Conservation (phyloP, 2,797 vertebrate species). For the Gambelia wislizenii region DNA sequence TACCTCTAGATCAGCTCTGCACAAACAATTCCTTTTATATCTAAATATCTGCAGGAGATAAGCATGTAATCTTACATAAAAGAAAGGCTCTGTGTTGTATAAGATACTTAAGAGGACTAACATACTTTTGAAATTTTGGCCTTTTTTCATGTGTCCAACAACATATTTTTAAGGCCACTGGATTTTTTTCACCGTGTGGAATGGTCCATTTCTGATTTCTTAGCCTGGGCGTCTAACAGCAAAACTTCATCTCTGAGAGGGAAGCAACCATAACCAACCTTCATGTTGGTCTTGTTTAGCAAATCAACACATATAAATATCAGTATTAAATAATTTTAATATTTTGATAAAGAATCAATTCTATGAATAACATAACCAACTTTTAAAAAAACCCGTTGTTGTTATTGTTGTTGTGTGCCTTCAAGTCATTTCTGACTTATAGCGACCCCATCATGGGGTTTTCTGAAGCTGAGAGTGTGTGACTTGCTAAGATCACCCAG, state of each 20-base stretch:
- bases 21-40: conserved; percentile 13
- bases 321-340: too few species aligned
- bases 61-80: background rate
- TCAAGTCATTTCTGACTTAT: too few species aligned
- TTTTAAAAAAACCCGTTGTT: too few species aligned
- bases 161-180: background rate
- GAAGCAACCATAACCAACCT: background rate
- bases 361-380: too few species aligned
- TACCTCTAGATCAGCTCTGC: background rate
- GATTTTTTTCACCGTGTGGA: background rate
- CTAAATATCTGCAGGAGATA: conserved; percentile 17
- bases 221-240: background rate
- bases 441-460: too few species aligned
- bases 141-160: background rate
- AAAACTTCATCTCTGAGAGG: background rate
- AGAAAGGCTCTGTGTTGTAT: background rate
- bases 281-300: too few species aligned
- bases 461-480: too few species aligned
- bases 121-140: background rate
- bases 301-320: too few species aligned
- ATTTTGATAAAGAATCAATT: too few species aligned
- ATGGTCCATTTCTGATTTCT: background rate
- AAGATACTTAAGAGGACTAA: background rate
- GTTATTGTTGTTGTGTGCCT: too few species aligned
- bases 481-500: too few species aligned